Evolutionary conservation across 2,888 invertebrate species (phyloP), one percentile per base, ranked within the genome.

Genomic region (Tipula confusa): DNA sequence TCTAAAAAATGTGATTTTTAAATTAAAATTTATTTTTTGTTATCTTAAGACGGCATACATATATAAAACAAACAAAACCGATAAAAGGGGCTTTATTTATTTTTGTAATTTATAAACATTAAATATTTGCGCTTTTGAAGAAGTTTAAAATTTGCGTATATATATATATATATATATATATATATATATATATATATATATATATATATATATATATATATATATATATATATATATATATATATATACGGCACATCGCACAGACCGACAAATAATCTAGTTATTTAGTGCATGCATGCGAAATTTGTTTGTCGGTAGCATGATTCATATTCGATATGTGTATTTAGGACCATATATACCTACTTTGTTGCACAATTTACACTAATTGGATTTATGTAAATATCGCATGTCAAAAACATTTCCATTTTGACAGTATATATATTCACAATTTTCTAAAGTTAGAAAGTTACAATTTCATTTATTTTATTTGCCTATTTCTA

Each of bases 31-130:
- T 64, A n/a, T n/a, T n/a, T n/a, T n/a, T n/a, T n/a, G n/a, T n/a
- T n/a, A 64, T 64, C 24, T 64, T 64, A 24, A 64, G 64, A 64
- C 64, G 64, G 64, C 64, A 64, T 24, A 18, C 18, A 64, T n/a
- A 18, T 64, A 43, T 43, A 64, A 64, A 64, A 64, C 64, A 64
- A 64, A 64, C 64, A 64, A 64, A 64, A 64, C 64, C 64, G 64
- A 64, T 64, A 64, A 24, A 64, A 64, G 64, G 64, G 64, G 64
- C 24, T 64, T 64, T 64, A 64, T 64, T 64, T 64, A 64, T 64
- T 9, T 64, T 64, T 64, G 64, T 64, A 64, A 64, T 64, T 64
- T 64, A 64, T 64, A 64, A 64, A 64, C 24, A 64, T 64, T 64
- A 64, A 64, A 64, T 64, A 64, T 64, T 64, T 64, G 64, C 9